phyloP scores from a whole-genome alignment of 1,140 invertebrate genomes.

The Meloidogyne hapla region DNA sequence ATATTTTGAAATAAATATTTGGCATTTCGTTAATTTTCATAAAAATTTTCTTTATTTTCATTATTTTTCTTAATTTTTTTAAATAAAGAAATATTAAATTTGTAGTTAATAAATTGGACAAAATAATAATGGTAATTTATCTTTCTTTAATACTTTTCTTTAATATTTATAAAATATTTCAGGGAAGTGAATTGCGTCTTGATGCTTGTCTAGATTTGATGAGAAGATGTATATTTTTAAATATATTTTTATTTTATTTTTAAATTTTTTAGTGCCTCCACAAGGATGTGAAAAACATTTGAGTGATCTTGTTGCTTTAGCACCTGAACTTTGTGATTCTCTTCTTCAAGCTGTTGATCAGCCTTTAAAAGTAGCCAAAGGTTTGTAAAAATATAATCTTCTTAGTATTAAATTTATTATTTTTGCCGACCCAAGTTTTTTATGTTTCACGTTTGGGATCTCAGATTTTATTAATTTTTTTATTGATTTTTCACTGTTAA shows the following conservation, averaged over 20 bases:
- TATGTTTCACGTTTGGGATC: no score
- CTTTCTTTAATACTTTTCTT: background rate
- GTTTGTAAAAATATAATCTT: background rate
- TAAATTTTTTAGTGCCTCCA: slow-evolving; percentile 74
- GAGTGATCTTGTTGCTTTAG: slow-evolving; percentile 92
- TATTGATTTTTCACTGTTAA: background rate
- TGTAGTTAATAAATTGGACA: background rate
- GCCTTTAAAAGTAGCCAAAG: slow-evolving; percentile 89
- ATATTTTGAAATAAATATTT: background rate
- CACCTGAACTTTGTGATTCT: slow-evolving; percentile 91
- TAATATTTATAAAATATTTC: background rate
- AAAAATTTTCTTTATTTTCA: no score
- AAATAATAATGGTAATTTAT: background rate
- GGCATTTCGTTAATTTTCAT: background rate
- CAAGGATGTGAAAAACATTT: slow-evolving; percentile 98
- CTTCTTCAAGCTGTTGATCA: slow-evolving; percentile 95
- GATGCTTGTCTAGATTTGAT: slow-evolving; percentile 98
- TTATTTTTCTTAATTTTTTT: background rate
- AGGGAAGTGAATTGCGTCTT: slow-evolving; percentile 72
- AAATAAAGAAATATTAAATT: background rate
- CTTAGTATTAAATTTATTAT: background rate
- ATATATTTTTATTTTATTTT: background rate
- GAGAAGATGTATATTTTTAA: slow-evolving; percentile 74
- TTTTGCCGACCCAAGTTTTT: background rate
- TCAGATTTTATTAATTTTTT: background rate